Evolutionary conservation across 2,888 invertebrate genomes (phyloP), one percentile per base, ranked within the genome.

Genomic region (Heliconius sara): DNA sequence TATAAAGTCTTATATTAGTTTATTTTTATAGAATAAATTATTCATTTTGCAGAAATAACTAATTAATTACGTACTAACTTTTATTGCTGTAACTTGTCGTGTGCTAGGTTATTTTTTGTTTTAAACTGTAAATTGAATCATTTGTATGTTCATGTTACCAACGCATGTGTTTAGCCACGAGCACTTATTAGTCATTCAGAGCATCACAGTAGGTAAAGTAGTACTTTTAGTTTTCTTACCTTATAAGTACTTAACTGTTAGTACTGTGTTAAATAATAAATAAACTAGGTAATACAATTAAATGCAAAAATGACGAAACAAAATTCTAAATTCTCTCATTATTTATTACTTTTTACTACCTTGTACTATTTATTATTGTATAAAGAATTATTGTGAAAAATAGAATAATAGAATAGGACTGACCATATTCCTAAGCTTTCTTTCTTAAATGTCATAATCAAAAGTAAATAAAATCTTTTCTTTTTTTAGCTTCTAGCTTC

Each of bases 151-250:
- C 10, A 57, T 57, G 72, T 57, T 57, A 57, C 16, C 13, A 60
- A 34, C 34, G 57, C 57, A 57, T 57, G 72, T 34, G 34, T 13
- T 57, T 60, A 57, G 7, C n/a, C n/a, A 57, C 22, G n/a, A 57
- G 22, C 57, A 73, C 52, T 52, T 22, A 73, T 73, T 73, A 73
- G 57, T 73, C 72, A 73, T 73, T 34, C 72, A 57, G n/a, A 73
- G n/a, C 57, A 73, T 73, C 72, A 57, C 13, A 57, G 34, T 9
- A 72, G 19, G 16, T 30, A 72, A 3, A 60, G n/a, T n/a, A 60
- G n/a, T 43, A 70, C 22, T 27, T 39, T 71, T 30, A 72, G 30
- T 34, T 52, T 57, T 72, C 57, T 57, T 72, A n/a, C 57, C 30
- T 72, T 57, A 30, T 72, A n/a, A 13, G 57, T 34, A 72, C 57